Percentiles rank a stretch among this genome's conserved stretches.
Conservation (phyloP, 2,113 vertebrate genomes). For the Xiphophorus couchianus region DNA sequence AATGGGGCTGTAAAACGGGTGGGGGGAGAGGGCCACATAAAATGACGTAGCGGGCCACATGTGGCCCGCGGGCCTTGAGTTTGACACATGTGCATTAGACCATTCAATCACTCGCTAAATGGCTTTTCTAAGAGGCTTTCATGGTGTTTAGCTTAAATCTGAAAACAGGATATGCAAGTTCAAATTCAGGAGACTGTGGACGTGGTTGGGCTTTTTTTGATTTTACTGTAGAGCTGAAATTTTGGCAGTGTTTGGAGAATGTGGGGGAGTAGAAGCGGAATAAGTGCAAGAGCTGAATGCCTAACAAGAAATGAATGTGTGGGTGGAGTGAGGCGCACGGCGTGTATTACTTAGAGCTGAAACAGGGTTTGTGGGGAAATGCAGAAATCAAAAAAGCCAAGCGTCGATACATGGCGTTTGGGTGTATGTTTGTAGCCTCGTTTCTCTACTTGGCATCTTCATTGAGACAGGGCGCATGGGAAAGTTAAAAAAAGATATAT, state of each 20-base stretch:
- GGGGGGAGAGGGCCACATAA: no score
- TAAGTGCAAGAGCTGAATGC: conserved; percentile 60
- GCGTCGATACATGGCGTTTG: neutral
- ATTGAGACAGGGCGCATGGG: neutral
- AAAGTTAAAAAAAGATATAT: neutral
- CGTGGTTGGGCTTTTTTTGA: neutral
- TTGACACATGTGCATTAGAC: no score
- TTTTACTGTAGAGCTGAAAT: conserved; percentile 22
- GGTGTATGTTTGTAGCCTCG: neutral
- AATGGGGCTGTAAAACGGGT: no score
- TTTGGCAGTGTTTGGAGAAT: conserved; percentile 33
- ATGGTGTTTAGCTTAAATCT: conserved; percentile 42
- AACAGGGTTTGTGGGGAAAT: conserved; percentile 7
- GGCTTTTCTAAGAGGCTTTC: conserved; percentile 45
- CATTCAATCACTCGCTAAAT: conserved; percentile 44
- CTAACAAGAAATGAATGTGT: conserved; percentile 53
- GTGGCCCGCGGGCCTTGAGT: no score
- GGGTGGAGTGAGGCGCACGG: conserved; percentile 28
- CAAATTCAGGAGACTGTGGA: neutral
- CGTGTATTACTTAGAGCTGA: conserved; percentile 39
- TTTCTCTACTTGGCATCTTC: neutral
- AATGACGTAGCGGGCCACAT: no score
- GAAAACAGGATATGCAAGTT: conserved; percentile 7
- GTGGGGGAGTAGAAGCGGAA: conserved; percentile 53
- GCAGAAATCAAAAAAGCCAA: neutral